Evolutionary conservation across 2,888 invertebrate species (phyloP).

Genomic region (Agriopis marginaria): DNA sequence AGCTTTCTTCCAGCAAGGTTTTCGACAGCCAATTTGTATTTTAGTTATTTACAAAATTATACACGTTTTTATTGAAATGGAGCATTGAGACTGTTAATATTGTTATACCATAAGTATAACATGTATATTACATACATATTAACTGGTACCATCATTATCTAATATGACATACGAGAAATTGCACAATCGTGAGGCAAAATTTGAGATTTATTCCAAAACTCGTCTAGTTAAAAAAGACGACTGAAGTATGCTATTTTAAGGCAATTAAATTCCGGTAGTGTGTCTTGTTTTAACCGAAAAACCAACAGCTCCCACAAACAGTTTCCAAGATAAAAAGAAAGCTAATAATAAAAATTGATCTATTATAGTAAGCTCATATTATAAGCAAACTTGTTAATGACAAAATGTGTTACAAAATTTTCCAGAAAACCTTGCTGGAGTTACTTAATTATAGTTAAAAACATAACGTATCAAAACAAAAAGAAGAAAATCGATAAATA

Average conservation of each 20-base stretch:
- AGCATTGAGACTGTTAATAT: too few relatives aligned
- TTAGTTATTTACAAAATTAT: not conserved
- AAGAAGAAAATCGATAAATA: conserved; percentile 1
- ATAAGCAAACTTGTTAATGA: not conserved
- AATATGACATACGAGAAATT: too few relatives aligned
- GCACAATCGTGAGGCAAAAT: too few relatives aligned
- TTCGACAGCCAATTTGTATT: not conserved
- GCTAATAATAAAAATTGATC: not conserved
- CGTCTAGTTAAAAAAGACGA: too few relatives aligned
- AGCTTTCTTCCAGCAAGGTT: conserved; percentile 26
- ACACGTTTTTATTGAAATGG: too few relatives aligned
- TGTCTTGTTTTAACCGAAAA: too few relatives aligned
- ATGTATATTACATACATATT: too few relatives aligned
- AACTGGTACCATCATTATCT: too few relatives aligned
- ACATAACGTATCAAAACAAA: conserved; percentile 2
- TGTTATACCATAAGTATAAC: too few relatives aligned
- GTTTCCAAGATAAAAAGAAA: not conserved
- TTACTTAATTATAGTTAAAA: conserved; percentile 8
- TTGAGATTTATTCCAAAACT: too few relatives aligned
- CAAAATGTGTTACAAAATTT: not conserved
- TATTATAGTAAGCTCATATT: not conserved
- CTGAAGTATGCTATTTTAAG: too few relatives aligned
- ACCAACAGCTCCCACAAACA: not conserved
- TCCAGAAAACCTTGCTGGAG: conserved; percentile 40
- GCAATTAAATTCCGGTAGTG: too few relatives aligned